Evolutionary conservation across 2,113 vertebrate species (phyloP).

Genomic region (Addax nasomaculatus): DNA sequence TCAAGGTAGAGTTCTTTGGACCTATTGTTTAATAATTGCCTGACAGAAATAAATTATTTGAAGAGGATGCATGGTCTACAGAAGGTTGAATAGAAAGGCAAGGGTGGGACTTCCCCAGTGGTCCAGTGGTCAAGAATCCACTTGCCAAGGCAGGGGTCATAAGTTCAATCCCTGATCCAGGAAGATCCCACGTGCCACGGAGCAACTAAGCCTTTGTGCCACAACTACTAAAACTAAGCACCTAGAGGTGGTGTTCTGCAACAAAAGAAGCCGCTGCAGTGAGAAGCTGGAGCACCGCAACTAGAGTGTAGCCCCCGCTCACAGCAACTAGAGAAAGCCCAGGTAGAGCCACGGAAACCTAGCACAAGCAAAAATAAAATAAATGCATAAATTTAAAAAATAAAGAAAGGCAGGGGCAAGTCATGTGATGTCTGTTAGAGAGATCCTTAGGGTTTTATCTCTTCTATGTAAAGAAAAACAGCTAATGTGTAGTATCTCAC

Average conservation of each 20-base stretch:
- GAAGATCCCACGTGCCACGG: background rate
- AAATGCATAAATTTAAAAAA: background rate
- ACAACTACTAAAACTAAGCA: background rate
- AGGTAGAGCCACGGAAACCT: rapidly evolving
- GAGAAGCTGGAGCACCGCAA: background rate
- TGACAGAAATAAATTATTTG: background rate
- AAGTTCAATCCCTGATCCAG: background rate
- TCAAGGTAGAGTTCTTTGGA: background rate
- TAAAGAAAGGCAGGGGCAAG: background rate
- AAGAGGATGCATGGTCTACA: background rate
- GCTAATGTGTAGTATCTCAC: background rate
- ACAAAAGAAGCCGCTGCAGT: background rate
- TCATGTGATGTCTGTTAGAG: background rate
- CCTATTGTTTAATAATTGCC: background rate
- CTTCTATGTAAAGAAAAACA: background rate
- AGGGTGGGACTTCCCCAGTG: background rate
- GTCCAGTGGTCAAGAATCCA: background rate
- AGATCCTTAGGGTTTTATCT: background rate
- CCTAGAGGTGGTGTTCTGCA: background rate
- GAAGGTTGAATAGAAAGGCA: background rate
- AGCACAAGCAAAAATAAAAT: background rate
- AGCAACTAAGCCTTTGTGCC: background rate
- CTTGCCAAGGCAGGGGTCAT: background rate
- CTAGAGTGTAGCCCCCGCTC: background rate
- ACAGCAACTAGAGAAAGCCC: background rate